Percentiles rank a stretch among this genome's conserved stretches.
phyloP scores from a whole-genome alignment of 2,113 vertebrate species.

The Tenrec ecaudatus region DNA sequence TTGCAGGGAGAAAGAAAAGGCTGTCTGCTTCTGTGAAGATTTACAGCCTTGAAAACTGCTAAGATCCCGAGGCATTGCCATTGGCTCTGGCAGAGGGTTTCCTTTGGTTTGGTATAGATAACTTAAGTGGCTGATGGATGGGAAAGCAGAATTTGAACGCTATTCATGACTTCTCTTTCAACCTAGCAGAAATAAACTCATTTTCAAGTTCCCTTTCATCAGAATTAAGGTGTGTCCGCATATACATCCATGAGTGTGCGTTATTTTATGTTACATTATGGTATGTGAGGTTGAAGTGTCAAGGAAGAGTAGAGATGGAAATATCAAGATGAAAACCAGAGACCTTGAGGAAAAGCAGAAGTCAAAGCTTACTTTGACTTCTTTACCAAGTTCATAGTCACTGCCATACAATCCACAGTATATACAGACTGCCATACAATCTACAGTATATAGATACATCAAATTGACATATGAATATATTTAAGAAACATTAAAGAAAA shows the following conservation, averaged over 20 bases:
- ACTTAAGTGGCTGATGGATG: background rate
- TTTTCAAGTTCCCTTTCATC: background rate
- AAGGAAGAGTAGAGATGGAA: background rate
- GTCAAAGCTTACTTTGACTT: background rate
- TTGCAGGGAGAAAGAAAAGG: too few species aligned
- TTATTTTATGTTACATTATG: background rate
- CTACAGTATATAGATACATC: background rate
- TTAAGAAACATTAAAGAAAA: background rate
- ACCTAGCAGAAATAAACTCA: background rate
- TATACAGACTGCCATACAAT: background rate
- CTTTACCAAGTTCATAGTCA: background rate
- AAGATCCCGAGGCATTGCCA: too few species aligned
- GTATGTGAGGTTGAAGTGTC: background rate
- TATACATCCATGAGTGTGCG: background rate
- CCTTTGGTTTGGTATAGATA: too few species aligned
- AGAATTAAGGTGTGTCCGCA: background rate
- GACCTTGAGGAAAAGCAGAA: background rate
- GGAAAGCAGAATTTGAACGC: conserved; percentile 1
- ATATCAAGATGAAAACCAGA: background rate
- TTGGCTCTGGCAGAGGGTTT: too few species aligned
- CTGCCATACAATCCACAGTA: background rate
- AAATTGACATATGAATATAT: background rate
- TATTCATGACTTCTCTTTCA: background rate
- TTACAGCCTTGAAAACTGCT: too few species aligned
- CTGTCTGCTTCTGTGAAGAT: too few species aligned